Evolutionary conservation across 2,113 vertebrate species (phyloP).

Genomic region (Oplegnathus fasciatus): DNA sequence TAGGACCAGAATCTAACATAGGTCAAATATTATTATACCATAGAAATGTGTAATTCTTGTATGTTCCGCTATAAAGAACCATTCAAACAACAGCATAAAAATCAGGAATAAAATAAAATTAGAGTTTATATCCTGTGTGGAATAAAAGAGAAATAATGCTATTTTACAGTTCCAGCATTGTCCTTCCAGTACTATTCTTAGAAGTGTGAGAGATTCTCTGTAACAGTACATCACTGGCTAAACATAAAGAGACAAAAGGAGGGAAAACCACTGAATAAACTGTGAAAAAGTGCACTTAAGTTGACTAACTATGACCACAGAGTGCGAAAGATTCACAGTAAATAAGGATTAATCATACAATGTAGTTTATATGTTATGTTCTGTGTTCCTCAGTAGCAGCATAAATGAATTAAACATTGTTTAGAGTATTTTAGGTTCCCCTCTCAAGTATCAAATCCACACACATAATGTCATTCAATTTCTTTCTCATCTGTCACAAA

Average conservation of each 20-base stretch:
- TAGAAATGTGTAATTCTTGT: background rate
- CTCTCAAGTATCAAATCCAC: background rate
- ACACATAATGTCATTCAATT: background rate
- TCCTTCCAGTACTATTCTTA: background rate
- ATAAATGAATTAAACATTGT: background rate
- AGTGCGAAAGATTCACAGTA: background rate
- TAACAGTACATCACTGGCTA: slow-evolving; percentile 5
- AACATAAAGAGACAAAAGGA: slow-evolving; percentile 8
- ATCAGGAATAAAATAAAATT: background rate
- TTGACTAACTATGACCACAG: background rate
- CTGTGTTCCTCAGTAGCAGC: background rate
- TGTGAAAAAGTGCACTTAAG: background rate
- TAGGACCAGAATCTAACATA: background rate
- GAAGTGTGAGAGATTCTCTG: background rate
- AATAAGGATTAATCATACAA: background rate
- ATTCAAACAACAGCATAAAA: background rate
- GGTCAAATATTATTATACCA: background rate
- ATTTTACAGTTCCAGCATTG: background rate
- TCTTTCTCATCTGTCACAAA: slow-evolving; percentile 33
- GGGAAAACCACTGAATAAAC: background rate
- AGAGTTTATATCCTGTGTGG: background rate
- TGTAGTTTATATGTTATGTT: background rate
- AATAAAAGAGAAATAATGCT: background rate
- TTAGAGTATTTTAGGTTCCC: background rate
- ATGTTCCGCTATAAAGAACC: background rate